Evolutionary conservation across 2,113 vertebrate genomes (phyloP).

Genomic region (Phrynocephalus versicolor): DNA sequence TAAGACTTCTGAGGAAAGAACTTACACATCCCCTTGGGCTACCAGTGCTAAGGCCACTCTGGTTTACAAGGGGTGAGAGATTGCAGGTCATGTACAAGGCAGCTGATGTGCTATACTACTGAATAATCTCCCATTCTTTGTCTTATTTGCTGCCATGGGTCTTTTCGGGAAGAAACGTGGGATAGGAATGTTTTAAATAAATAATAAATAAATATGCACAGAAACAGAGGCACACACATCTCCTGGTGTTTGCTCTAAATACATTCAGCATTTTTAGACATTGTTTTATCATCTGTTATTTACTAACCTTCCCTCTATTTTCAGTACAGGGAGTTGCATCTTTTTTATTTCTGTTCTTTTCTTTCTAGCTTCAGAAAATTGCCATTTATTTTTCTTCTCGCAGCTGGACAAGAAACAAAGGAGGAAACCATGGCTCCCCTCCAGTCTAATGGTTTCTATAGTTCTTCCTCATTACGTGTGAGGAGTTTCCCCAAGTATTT

Average conservation of each 20-base stretch:
- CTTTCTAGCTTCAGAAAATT: not conserved
- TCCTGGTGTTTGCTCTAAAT: not conserved
- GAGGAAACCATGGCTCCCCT: not conserved
- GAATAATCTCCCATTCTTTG: not conserved
- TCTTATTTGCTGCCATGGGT: no score
- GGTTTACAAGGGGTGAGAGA: not conserved
- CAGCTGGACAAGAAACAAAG: not conserved
- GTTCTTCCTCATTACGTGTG: not conserved
- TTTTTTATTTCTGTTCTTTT: not conserved
- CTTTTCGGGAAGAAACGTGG: no score
- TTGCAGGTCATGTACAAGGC: not conserved
- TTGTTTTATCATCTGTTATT: not conserved
- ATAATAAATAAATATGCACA: no score
- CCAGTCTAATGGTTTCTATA: not conserved
- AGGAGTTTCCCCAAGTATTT: not conserved
- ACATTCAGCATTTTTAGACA: not conserved
- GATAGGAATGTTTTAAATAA: no score
- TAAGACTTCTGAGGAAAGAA: not conserved
- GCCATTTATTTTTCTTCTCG: not conserved
- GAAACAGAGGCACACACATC: no score
- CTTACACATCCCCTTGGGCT: not conserved
- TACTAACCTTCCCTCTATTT: not conserved
- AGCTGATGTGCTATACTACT: not conserved
- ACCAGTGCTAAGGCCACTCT: not conserved
- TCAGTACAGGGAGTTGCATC: not conserved